A percentile compares a stretch with the other conserved stretches of the same genome.
phyloP scores from a whole-genome alignment of 2,797 vertebrate genomes.

The Psittacula derbiana region DNA sequence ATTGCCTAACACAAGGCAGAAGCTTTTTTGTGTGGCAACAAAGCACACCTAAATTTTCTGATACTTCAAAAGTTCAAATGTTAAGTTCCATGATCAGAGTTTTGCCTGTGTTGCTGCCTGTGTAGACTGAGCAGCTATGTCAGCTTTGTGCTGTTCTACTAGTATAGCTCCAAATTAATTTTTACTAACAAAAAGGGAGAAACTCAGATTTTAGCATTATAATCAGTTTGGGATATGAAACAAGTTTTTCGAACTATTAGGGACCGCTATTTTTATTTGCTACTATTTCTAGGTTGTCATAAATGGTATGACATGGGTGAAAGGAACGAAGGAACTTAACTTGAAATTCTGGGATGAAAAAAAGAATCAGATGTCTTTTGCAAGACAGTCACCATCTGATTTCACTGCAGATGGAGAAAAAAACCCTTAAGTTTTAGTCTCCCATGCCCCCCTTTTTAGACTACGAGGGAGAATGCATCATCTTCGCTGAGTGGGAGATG shows the following conservation, averaged over 20 bases:
- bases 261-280: neutral
- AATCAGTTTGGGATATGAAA: neutral
- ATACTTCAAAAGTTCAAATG: neutral
- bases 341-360: neutral
- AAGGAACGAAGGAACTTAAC: neutral
- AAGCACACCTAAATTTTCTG: conserved; percentile 6
- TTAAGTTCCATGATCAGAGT: neutral
- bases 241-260: neutral
- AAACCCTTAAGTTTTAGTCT: neutral
- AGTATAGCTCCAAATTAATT: neutral
- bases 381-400: neutral
- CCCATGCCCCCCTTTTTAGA: neutral
- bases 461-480: neutral
- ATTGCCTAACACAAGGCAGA: neutral
- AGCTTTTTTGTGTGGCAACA: neutral
- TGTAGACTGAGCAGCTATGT: neutral
- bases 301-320: neutral
- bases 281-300: neutral
- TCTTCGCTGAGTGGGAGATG: neutral
- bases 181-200: neutral
- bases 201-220: neutral
- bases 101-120: neutral
- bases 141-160: neutral
- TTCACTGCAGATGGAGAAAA: neutral
- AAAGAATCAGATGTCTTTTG: neutral